Percentiles rank a stretch among this genome's conserved stretches.
Evolutionary conservation across 2,113 vertebrate genomes (phyloP).

Genomic region (Pelmatolapia mariae): DNA sequence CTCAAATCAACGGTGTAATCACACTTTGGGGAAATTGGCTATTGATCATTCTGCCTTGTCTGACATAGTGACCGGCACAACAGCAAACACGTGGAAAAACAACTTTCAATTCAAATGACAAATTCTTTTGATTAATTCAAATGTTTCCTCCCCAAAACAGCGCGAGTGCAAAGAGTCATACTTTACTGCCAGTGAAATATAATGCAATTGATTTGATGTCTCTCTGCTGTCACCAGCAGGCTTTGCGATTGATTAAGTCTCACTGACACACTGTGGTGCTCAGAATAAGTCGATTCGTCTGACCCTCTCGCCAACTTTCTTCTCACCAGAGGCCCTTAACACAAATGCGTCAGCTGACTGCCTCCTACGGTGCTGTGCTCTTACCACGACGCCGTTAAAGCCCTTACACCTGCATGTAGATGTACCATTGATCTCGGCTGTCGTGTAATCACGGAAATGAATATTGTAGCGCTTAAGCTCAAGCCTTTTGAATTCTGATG

Average conservation of each 20-base stretch:
- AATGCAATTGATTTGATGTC: slow-evolving; percentile 37
- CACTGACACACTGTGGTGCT: slow-evolving; percentile 20
- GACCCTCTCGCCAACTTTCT: not conserved
- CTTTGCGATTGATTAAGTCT: slow-evolving; percentile 35
- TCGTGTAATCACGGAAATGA: not conserved
- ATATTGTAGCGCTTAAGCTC: slow-evolving; percentile 12
- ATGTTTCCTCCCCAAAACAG: slow-evolving; percentile 7
- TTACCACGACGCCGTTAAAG: not conserved
- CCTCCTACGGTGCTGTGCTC: not conserved
- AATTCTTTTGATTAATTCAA: slow-evolving; percentile 18
- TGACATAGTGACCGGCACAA: not conserved
- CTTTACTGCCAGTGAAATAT: slow-evolving; percentile 15
- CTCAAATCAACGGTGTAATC: slow-evolving; percentile 24
- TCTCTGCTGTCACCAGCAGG: slow-evolving; percentile 11
- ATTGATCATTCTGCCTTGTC: slow-evolving; percentile 29
- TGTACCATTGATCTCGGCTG: not conserved
- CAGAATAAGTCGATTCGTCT: slow-evolving; percentile 13
- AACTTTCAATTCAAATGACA: slow-evolving; percentile 18
- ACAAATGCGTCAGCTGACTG: not conserved
- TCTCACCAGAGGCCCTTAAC: slow-evolving; percentile 1
- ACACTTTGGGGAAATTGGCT: slow-evolving; percentile 30
- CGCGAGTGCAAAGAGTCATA: not conserved
- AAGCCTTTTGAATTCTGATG: not conserved
- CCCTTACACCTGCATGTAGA: not conserved
- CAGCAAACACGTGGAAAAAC: not conserved